Evolutionary conservation across 2,888 invertebrate species (phyloP).

Genomic region (Brachyptera risi): DNA sequence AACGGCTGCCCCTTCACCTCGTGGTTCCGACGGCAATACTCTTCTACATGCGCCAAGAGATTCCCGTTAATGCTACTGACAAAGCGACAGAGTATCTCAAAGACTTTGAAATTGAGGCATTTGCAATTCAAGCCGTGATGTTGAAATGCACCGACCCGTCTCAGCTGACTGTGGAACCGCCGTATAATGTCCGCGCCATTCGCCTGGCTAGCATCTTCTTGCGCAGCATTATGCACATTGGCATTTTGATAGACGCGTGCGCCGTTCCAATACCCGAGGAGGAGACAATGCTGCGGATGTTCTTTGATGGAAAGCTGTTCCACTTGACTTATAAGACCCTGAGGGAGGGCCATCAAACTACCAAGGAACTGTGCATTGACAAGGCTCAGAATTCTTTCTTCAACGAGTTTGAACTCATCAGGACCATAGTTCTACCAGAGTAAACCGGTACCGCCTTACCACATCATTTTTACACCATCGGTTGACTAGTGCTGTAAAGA

Average conservation of each 20-base stretch:
- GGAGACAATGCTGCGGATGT: slow-evolving; percentile 67
- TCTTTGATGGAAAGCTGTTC: slow-evolving; percentile 89
- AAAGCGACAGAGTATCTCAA: not conserved
- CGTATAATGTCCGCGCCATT: slow-evolving; percentile 2
- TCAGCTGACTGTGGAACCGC: not conserved
- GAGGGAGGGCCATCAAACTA: too few species aligned
- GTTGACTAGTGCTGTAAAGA: too few species aligned
- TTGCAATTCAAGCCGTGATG: slow-evolving; percentile 7
- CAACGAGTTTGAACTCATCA: too few species aligned
- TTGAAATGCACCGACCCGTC: not conserved
- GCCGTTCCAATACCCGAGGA: slow-evolving; percentile 1
- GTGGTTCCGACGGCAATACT: slow-evolving; percentile 6
- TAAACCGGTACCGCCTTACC: too few species aligned
- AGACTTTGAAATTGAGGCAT: not conserved
- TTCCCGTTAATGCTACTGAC: not conserved
- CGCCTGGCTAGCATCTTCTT: slow-evolving; percentile 9
- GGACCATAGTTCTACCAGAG: too few species aligned
- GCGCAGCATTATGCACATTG: slow-evolving; percentile 1
- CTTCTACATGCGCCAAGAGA: not conserved
- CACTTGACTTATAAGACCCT: slow-evolving; percentile 56
- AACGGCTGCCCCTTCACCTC: not conserved
- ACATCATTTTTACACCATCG: too few species aligned
- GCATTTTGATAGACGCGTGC: not conserved
- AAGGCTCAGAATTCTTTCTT: too few species aligned
- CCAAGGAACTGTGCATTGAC: too few species aligned